Percentiles rank a stretch among this genome's conserved stretches.
Evolutionary conservation across 2,888 invertebrate genomes (phyloP).

Genomic region (Stenoptilia bipunctidactyla): DNA sequence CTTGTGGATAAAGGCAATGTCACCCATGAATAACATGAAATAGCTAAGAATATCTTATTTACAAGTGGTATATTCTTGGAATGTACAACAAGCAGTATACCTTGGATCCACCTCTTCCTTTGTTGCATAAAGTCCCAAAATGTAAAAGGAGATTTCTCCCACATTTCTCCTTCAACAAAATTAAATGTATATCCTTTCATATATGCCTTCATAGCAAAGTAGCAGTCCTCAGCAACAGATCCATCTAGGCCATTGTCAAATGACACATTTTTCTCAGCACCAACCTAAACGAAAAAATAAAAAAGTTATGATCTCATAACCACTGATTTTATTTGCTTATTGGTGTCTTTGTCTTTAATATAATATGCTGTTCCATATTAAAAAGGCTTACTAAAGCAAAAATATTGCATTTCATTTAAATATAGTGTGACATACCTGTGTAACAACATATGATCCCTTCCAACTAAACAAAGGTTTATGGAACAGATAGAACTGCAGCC

Average conservation of each 20-base stretch:
- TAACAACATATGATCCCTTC: constrained; percentile 98
- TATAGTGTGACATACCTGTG: constrained; percentile 85
- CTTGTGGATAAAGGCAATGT: constrained; percentile 94
- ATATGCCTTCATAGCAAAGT: constrained; percentile 96
- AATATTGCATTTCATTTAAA: too few species aligned
- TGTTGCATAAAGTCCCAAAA: constrained; percentile 96
- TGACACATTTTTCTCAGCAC: constrained; percentile 91
- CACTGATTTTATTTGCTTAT: too few species aligned
- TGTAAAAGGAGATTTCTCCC: constrained; percentile 97
- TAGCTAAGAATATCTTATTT: constrained; percentile 84
- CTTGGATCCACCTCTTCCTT: constrained; percentile 95
- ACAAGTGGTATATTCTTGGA: constrained; percentile 84
- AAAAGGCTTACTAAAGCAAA: too few species aligned
- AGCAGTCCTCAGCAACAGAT: constrained; percentile 98
- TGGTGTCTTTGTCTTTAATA: too few species aligned
- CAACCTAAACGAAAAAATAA: constrained; percentile 77
- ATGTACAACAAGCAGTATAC: constrained; percentile 89
- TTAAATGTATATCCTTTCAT: constrained; percentile 92
- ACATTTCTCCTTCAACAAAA: constrained; percentile 98
- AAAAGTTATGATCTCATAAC: background rate
- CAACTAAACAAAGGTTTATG: constrained; percentile 96
- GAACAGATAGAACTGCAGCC: constrained; percentile 92
- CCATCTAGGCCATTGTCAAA: constrained; percentile 98
- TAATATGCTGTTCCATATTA: too few species aligned
- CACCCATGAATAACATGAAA: constrained; percentile 96